A percentile compares a stretch with the other conserved stretches of the same genome.
Conservation (phyloP, 2,888 invertebrate species). For the Yponomeuta malinellus region DNA sequence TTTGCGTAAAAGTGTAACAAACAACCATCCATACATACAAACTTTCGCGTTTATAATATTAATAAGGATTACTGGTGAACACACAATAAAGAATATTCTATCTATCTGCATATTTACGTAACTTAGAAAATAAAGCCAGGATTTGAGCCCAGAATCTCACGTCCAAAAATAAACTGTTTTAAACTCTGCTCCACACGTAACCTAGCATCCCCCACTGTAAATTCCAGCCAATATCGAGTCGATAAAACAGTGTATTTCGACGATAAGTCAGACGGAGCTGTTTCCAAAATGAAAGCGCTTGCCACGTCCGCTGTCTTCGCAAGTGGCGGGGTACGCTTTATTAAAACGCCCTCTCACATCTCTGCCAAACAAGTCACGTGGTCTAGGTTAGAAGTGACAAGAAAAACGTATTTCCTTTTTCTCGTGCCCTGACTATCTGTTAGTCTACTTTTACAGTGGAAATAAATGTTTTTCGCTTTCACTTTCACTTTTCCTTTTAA, state of each 20-base stretch:
- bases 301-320: conserved; percentile 15
- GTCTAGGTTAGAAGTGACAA: background rate
- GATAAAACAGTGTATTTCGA: background rate
- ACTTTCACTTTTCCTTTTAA: too few relatives aligned
- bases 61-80: too few relatives aligned
- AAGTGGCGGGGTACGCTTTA: conserved; percentile 31
- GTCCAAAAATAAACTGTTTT: too few relatives aligned
- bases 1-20: too few relatives aligned
- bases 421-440: too few relatives aligned
- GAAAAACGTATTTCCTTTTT: background rate
- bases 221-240: background rate
- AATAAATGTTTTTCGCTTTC: too few relatives aligned
- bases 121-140: too few relatives aligned
- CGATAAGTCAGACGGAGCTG: conserved; percentile 12
- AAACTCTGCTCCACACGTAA: background rate
- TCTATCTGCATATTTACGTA: too few relatives aligned
- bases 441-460: background rate
- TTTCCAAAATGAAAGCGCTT: background rate
- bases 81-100: too few relatives aligned
- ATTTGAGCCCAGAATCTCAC: too few relatives aligned
- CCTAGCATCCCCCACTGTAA: background rate
- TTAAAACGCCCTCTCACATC: conserved; percentile 30
- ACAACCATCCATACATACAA: too few relatives aligned
- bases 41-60: too few relatives aligned
- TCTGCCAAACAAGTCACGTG: background rate